Percentiles rank a stretch among this genome's conserved stretches.
Conservation (phyloP, 2,113 vertebrate species). For the Grammomys dolichurus region DNA sequence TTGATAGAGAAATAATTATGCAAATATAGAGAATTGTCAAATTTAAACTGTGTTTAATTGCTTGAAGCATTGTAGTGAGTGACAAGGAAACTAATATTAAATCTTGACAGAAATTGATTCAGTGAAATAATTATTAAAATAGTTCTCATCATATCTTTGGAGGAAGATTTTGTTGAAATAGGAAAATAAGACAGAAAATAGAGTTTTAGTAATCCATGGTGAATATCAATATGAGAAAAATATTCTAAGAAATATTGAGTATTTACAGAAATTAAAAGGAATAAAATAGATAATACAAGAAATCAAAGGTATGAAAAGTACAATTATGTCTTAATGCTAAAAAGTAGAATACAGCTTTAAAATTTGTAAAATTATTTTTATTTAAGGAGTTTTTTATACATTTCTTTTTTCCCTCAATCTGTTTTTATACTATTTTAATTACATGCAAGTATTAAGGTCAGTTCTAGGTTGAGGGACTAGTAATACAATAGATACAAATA, state of each 20-base stretch:
- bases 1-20: neutral
- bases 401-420: no score
- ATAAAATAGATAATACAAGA: neutral
- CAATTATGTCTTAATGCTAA: neutral
- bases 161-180: neutral
- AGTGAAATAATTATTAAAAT: neutral
- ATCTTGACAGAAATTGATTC: neutral
- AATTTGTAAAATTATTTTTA: neutral
- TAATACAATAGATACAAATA: no score
- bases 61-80: neutral
- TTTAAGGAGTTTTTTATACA: no score
- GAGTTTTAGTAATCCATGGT: neutral
- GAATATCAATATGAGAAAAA: neutral
- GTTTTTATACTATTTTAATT: no score
- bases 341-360: neutral
- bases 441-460: no score
- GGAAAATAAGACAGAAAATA: neutral
- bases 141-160: neutral
- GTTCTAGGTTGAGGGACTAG: no score
- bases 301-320: neutral
- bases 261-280: neutral
- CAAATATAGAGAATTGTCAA: neutral
- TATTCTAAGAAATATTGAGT: neutral
- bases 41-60: constrained; percentile 14
- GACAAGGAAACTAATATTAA: neutral